Base-by-base conservation (phyloP, 2,797 vertebrate genomes). In the Aeoliscus strigatus region DNA sequence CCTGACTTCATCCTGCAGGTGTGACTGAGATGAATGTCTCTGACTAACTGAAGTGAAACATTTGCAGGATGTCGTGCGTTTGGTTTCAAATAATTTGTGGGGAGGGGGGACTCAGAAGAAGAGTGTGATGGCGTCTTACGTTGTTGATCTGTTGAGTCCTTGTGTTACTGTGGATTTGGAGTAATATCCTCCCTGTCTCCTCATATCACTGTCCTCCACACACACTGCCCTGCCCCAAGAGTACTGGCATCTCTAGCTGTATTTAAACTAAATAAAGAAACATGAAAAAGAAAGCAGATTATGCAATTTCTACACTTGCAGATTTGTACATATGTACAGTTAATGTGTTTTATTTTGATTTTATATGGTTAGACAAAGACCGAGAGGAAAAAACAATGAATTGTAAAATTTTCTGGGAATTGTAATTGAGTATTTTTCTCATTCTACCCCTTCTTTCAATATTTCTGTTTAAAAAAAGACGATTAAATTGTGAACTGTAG, bases 311-410 rank as follows among this genome's bases (percentile, higher is more conserved):
- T 89, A 89, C 83, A 89, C 83, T 87, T 82, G 79, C 86, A 86
- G 38, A 87, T 86, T 74, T 90, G 89, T 90, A 90, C 69, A 90
- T 90, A 89, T 90, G 89, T 90, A 90, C 84, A 90, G 88, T 87
- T 89, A 88, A 89, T 88, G 89, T 89, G 86, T 90, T 89, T 89
- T 88, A 88, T 89, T 89, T 90, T 90, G 81, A 86, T 87, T 88
- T 86, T 87, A 84, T 87, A 85, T 82, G 83, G 80, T 85, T 81
- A 80, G 80, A 85, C 73, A 76, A 76, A 82, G 64, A 74, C n/a
- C 46, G 66, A 79, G 66, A 76, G 66, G n/a, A n/a, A n/a, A 81
- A 81, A 82, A 85, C 64, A 58, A 77, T 54, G 64, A 81, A 81
- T 85, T 85, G 84, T 85, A 78, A 82, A 80, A 81, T 85, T 80